Percentiles rank a stretch among this genome's conserved stretches.
These are phyloP conservation scores for Anoura caudifer DNA, from an alignment of 2,113 vertebrate species.

Conservation along the genomic window DNA sequence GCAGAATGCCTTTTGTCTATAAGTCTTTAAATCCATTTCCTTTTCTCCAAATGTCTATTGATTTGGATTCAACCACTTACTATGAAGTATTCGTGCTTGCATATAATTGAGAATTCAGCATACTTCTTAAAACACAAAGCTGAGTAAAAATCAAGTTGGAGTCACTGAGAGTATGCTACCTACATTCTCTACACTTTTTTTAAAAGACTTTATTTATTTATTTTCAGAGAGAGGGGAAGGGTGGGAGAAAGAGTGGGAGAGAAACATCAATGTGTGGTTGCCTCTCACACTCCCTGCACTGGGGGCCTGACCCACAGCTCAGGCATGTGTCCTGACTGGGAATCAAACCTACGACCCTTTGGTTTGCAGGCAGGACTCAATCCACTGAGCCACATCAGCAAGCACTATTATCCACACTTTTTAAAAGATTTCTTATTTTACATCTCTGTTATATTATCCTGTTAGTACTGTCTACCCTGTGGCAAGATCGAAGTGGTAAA, in stretches of 20 bases:
- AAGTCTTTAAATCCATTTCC: background rate
- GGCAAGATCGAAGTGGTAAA: background rate
- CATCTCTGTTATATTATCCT: background rate
- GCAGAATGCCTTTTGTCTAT: background rate
- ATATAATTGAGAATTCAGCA: background rate
- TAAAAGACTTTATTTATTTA: background rate
- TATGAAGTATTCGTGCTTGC: background rate
- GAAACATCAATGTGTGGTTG: too few relatives aligned
- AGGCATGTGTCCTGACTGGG: too few relatives aligned
- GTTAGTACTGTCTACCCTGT: background rate
- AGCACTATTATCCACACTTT: background rate
- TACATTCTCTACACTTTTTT: background rate
- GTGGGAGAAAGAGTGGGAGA: too few relatives aligned
- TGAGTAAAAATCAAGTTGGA: background rate
- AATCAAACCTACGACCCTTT: too few relatives aligned
- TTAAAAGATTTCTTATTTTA: background rate
- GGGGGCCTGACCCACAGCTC: too few relatives aligned
- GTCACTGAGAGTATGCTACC: background rate
- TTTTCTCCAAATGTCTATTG: background rate
- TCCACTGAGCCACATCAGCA: too few relatives aligned
- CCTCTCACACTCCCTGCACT: too few relatives aligned
- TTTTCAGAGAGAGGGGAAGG: too few relatives aligned
- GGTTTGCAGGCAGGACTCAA: too few relatives aligned
- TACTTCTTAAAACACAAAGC: background rate
- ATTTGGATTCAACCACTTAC: background rate